Percentiles rank a stretch among this genome's conserved stretches.
These are phyloP conservation scores for Smittia sp. DNA, from an alignment of 2,888 invertebrate genomes.

Conservation along the genomic window DNA sequence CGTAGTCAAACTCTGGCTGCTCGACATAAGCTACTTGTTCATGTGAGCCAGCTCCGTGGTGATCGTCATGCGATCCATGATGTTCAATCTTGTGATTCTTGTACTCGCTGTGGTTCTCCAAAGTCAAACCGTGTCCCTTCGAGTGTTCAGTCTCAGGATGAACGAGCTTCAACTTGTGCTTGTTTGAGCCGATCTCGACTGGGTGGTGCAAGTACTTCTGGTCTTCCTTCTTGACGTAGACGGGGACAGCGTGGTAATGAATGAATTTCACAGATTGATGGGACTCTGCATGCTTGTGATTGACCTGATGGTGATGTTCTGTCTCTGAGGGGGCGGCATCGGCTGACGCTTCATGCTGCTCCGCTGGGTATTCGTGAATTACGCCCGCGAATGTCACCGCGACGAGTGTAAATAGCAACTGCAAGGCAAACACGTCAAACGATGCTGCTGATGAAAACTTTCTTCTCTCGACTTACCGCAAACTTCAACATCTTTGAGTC, in stretches of 20 bases:
- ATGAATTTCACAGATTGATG: slow-evolving; percentile 69
- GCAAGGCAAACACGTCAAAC: neutral
- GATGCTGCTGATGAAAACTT: neutral
- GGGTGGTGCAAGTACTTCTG: slow-evolving; percentile 64
- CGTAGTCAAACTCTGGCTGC: slow-evolving; percentile 20
- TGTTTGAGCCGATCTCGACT: slow-evolving; percentile 62
- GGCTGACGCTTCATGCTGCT: slow-evolving; percentile 51
- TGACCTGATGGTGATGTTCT: slow-evolving; percentile 60
- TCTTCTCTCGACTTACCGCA: slow-evolving; percentile 41
- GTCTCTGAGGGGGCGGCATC: slow-evolving; percentile 55
- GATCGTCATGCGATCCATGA: neutral
- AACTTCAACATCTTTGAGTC: slow-evolving; percentile 42
- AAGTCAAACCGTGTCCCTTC: slow-evolving; percentile 60
- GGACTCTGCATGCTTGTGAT: slow-evolving; percentile 66
- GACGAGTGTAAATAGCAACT: slow-evolving; percentile 42
- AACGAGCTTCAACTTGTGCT: slow-evolving; percentile 60
- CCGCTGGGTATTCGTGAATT: slow-evolving; percentile 44
- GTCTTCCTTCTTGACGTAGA: slow-evolving; percentile 67
- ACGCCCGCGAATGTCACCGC: slow-evolving; percentile 42
- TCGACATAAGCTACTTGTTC: slow-evolving; percentile 9
- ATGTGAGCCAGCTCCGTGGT: neutral
- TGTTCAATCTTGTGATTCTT: slow-evolving; percentile 27
- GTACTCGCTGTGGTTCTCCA: slow-evolving; percentile 57
- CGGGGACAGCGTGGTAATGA: slow-evolving; percentile 68
- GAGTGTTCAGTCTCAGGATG: slow-evolving; percentile 62